Evolutionary conservation across 2,888 invertebrate species (phyloP).

Genomic region (Drosophila acutilabella): DNA sequence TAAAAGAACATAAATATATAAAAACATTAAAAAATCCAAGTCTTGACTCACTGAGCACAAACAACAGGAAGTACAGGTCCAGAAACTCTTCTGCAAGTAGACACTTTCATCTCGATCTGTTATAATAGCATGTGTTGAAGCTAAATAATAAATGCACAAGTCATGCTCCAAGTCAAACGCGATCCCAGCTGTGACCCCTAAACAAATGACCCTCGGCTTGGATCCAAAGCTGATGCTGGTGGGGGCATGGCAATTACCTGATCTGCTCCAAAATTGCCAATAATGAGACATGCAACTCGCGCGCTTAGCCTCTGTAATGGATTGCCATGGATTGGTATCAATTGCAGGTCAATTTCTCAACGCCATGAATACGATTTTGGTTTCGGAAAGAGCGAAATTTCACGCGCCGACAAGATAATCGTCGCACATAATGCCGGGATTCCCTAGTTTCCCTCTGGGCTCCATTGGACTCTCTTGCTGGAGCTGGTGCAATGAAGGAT

Average conservation of each 20-base stretch:
- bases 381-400: constrained; percentile 44
- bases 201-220: constrained; percentile 56
- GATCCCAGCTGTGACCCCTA: constrained; percentile 33
- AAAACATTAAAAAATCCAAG: neutral
- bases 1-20: constrained; percentile 42
- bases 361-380: constrained; percentile 40
- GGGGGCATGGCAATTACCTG: constrained; percentile 64
- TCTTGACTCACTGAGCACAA: neutral
- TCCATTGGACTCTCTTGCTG: neutral
- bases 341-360: constrained; percentile 83
- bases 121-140: constrained; percentile 48
- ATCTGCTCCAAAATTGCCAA: constrained; percentile 81
- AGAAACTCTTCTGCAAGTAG: neutral
- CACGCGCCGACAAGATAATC: constrained; percentile 77
- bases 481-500: constrained; percentile 20
- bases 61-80: too few relatives aligned
- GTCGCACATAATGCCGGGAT: constrained; percentile 76
- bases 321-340: constrained; percentile 83
- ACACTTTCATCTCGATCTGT: constrained; percentile 40
- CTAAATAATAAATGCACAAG: constrained; percentile 55
- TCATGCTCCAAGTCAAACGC: constrained; percentile 49
- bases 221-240: neutral
- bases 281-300: constrained; percentile 84
- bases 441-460: constrained; percentile 81
- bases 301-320: constrained; percentile 83